These are phyloP conservation scores for Hydropsyche betteni DNA, from an alignment of 2,888 invertebrate genomes.

Conservation along the genomic window DNA sequence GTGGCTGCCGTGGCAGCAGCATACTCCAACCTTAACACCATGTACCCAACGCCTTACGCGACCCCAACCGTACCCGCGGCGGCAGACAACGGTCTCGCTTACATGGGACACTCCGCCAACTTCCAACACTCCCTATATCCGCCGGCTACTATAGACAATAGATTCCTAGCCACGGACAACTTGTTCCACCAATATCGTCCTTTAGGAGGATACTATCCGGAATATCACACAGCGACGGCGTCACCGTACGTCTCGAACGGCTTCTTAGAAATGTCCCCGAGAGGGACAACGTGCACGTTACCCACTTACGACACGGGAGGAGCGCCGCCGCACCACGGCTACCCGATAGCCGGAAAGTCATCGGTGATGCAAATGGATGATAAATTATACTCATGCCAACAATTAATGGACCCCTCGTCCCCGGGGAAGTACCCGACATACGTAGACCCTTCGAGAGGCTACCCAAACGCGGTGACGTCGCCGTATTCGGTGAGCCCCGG, in stretches of 20 bases:
- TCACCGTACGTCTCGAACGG: constrained; percentile 80
- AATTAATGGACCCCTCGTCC: constrained; percentile 68
- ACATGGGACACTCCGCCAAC: constrained; percentile 76
- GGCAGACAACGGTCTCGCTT: constrained; percentile 66
- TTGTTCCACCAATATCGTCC: constrained; percentile 91
- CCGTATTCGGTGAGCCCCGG: constrained; percentile 64
- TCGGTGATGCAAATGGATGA: constrained; percentile 64
- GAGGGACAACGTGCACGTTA: constrained; percentile 68
- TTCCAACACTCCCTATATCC: constrained; percentile 67
- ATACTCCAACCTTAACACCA: constrained; percentile 82
- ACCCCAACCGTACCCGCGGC: constrained; percentile 73
- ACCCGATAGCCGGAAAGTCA: constrained; percentile 62
- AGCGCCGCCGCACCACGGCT: constrained; percentile 63
- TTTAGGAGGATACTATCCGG: constrained; percentile 83
- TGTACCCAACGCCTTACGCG: constrained; percentile 83
- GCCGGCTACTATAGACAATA: constrained; percentile 64
- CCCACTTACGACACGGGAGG: constrained; percentile 68
- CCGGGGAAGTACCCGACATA: constrained; percentile 67
- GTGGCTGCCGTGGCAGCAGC: constrained; percentile 77
- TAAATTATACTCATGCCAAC: constrained; percentile 69
- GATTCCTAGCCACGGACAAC: constrained; percentile 85
- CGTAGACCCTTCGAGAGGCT: constrained; percentile 66
- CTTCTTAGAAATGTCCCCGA: constrained; percentile 79
- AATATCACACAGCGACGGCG: constrained; percentile 75
- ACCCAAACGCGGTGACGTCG: constrained; percentile 64